A percentile compares a stretch with the other conserved stretches of the same genome.
phyloP scores from a whole-genome alignment of 2,888 invertebrate species.

The Drosophila limbata region DNA sequence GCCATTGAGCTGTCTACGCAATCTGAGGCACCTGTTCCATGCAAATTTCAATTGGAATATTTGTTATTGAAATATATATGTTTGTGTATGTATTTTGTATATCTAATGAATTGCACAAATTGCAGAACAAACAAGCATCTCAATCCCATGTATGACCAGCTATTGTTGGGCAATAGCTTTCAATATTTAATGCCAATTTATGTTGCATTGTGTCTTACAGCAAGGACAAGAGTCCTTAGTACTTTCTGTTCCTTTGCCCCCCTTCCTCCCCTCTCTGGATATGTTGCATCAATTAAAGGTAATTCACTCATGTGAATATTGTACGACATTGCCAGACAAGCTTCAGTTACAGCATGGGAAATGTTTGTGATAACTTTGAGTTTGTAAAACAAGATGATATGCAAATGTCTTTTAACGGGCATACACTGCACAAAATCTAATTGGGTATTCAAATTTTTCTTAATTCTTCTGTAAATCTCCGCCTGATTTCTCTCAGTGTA shows the following conservation, averaged over 20 bases:
- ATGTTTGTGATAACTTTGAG: conserved; percentile 49
- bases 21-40: conserved; percentile 26
- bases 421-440: conserved; percentile 23
- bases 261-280: conserved; percentile 21
- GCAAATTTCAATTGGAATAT: conserved; percentile 65
- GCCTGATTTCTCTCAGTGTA: conserved; percentile 29
- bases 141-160: conserved; percentile 42
- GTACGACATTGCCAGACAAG: conserved; percentile 53
- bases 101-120: conserved; percentile 66
- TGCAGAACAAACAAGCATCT: conserved; percentile 49
- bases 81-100: conserved; percentile 50
- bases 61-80: conserved; percentile 68
- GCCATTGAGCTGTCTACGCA: conserved; percentile 51
- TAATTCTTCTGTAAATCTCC: background rate
- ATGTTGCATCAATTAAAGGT: conserved; percentile 79
- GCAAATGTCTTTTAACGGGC: conserved; percentile 42
- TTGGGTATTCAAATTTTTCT: background rate
- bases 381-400: conserved; percentile 51
- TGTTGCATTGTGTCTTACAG: conserved; percentile 68
- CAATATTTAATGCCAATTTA: conserved; percentile 81
- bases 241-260: background rate
- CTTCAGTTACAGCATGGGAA: conserved; percentile 18
- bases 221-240: conserved; percentile 20
- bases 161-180: conserved; percentile 56
- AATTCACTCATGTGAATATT: conserved; percentile 78